A percentile compares a stretch with the other conserved stretches of the same genome.
These are phyloP conservation scores for Pristionchus maxplancki DNA, from an alignment of 2,888 invertebrate genomes.

Conservation along the genomic window DNA sequence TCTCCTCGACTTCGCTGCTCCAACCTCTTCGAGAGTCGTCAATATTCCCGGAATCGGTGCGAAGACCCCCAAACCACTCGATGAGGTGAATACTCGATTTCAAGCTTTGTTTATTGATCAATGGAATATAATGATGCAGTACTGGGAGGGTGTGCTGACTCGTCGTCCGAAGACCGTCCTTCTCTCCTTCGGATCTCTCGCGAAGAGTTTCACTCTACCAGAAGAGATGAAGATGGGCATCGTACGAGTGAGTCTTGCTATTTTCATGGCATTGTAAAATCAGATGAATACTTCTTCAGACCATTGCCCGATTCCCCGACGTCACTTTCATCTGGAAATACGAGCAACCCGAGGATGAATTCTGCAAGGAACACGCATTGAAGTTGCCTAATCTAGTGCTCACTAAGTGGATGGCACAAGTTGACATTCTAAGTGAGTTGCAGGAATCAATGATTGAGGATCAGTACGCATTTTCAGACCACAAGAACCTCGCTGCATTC, in stretches of 20 bases:
- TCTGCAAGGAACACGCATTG: not conserved
- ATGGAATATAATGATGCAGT: too few species aligned
- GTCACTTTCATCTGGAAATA: constrained; percentile 20
- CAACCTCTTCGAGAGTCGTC: not conserved
- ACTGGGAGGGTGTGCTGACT: not conserved
- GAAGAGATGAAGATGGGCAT: too few species aligned
- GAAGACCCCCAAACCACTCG: not conserved
- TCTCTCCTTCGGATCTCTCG: not conserved
- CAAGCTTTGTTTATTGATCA: too few species aligned
- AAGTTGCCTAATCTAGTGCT: not conserved
- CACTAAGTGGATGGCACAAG: constrained; percentile 8
- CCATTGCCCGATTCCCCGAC: not conserved
- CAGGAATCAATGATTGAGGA: too few species aligned
- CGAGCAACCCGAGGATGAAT: not conserved
- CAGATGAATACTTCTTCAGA: too few species aligned
- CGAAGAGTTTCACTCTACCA: not conserved
- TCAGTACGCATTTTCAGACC: not conserved
- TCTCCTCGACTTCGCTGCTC: constrained; percentile 29
- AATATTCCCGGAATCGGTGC: constrained; percentile 37
- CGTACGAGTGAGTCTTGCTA: too few species aligned
- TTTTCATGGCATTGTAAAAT: not conserved
- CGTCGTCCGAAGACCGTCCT: not conserved
- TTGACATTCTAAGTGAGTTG: not conserved
- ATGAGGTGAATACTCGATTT: not conserved
- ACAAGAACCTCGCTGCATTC: not conserved